Evolutionary conservation across 2,113 vertebrate species (phyloP), one percentile per base, ranked within the genome.

Genomic region (Halcyon senegalensis): DNA sequence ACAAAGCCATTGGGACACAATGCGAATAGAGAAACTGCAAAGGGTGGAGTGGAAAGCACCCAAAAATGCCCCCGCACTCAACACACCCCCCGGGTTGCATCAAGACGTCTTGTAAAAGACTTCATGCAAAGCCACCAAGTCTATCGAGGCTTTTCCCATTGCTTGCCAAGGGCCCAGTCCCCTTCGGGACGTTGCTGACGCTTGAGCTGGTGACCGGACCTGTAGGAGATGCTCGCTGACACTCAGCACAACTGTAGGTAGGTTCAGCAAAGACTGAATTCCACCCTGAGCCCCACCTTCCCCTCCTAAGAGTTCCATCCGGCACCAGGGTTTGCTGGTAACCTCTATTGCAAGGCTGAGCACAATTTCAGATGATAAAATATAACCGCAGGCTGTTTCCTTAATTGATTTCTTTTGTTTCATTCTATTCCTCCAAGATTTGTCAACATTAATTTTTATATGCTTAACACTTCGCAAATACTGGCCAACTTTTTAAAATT

Each of bases 351-450:
- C 16, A 7, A 90, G 43, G 74, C 89, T 27, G 77, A 87, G 91
- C 81, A 37, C 85, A 93, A 74, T 73, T 93, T 93, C 23, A 55
- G 83, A 91, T 95, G 91, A 91, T 89, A 86, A 97, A 97, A 88
- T 68, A 93, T 94, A 92, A 96, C 98, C 96, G 78, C 87, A 66
- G 97, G 97, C 98, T 84, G 81, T 93, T 96, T 94, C 93, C 97
- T 97, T 98, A 98, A 99, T 98, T 98, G 98, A 97, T 98, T 98
- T 98, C 98, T 97, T 98, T 98, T 97, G 97, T 98, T 98, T 98
- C 96, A 78, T 97, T 98, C 97, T 96, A 96, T 97, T 97, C 98
- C 98, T 98, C 97, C 88, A 97, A 98, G 97, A 98, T 98, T 98
- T 98, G 98, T 98, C 96, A 97, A 98, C 97, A 97, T 98, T 97